Evolutionary conservation across 1,140 invertebrate genomes (phyloP).

Genomic region (Diabrotica virgifera): DNA sequence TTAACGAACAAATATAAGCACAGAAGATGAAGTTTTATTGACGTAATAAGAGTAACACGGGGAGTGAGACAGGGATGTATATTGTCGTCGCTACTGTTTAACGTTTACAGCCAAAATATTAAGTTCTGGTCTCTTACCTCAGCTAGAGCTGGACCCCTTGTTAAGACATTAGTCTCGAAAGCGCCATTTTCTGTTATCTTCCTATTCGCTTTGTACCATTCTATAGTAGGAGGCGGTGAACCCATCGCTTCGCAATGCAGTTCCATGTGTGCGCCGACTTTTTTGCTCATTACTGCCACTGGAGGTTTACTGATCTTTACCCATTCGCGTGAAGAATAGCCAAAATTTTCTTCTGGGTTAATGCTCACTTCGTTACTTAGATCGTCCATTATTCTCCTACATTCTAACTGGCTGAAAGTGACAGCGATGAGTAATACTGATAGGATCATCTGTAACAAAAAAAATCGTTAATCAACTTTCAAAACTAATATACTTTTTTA

Average conservation of each 20-base stretch:
- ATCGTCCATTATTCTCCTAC: conserved; percentile 32
- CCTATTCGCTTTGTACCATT: conserved; percentile 63
- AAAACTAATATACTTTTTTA: too few species aligned
- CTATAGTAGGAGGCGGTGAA: conserved; percentile 63
- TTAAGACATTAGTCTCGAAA: conserved; percentile 54
- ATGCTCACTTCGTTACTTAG: conserved; percentile 34
- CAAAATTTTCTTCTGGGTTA: conserved; percentile 12
- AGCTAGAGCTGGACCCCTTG: conserved; percentile 52
- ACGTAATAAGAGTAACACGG: too few species aligned
- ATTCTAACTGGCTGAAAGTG: conserved; percentile 26
- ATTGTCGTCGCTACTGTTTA: too few species aligned
- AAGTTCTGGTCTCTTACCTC: conserved; percentile 34
- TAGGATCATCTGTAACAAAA: conserved; percentile 36
- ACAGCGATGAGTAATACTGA: conserved; percentile 35
- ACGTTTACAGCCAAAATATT: too few species aligned
- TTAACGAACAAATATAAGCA: too few species aligned
- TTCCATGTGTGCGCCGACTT: conserved; percentile 54
- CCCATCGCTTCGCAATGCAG: conserved; percentile 67
- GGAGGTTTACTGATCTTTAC: conserved; percentile 54
- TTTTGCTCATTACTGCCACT: conserved; percentile 44
- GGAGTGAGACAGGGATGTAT: too few species aligned
- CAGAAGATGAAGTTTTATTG: too few species aligned
- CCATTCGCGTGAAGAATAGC: conserved; percentile 45
- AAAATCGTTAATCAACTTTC: conserved; percentile 4
- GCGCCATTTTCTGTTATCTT: conserved; percentile 55